Percentiles rank a stretch among this genome's conserved stretches.
phyloP scores from a whole-genome alignment of 2,888 invertebrate species.

The Micoletzkya japonica region DNA sequence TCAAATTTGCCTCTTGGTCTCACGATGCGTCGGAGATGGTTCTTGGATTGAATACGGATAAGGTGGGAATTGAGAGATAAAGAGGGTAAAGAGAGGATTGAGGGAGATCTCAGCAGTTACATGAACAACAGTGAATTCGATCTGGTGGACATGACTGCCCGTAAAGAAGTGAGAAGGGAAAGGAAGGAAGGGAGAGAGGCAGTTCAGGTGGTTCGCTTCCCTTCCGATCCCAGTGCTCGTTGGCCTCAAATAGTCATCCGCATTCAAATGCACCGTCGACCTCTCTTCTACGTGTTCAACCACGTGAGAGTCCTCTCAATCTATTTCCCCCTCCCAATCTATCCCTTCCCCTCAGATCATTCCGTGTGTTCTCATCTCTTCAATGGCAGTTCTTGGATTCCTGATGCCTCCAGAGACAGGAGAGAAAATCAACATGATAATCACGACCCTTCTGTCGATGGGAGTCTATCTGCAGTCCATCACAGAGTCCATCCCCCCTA shows the following conservation, averaged over 20 bases:
- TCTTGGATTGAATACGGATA: slow-evolving; percentile 76
- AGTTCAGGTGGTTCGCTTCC: slow-evolving; percentile 42
- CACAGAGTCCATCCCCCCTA: slow-evolving; percentile 71
- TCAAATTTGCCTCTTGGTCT: slow-evolving; percentile 71
- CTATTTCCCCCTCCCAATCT: background rate
- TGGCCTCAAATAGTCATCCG: slow-evolving; percentile 69
- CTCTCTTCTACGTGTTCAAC: slow-evolving; percentile 69
- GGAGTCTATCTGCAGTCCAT: slow-evolving; percentile 70
- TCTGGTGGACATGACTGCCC: slow-evolving; percentile 69
- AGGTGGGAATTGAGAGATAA: slow-evolving; percentile 19
- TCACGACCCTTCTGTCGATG: slow-evolving; percentile 70
- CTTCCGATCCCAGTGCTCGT: slow-evolving; percentile 62
- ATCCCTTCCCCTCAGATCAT: slow-evolving; percentile 65
- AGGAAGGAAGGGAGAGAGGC: background rate
- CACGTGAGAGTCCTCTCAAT: slow-evolving; percentile 43
- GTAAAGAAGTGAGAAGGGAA: slow-evolving; percentile 51
- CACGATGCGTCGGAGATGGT: slow-evolving; percentile 68
- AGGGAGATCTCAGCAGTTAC: slow-evolving; percentile 83
- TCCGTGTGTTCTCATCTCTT: slow-evolving; percentile 70
- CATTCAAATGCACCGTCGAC: slow-evolving; percentile 67
- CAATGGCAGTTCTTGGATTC: slow-evolving; percentile 70
- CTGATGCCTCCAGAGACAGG: slow-evolving; percentile 71
- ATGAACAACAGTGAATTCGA: slow-evolving; percentile 90
- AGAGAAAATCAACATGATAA: slow-evolving; percentile 68
- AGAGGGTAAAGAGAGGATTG: background rate